Conservation (phyloP, 2,113 vertebrate species). For the Miniopterus natalensis region DNA sequence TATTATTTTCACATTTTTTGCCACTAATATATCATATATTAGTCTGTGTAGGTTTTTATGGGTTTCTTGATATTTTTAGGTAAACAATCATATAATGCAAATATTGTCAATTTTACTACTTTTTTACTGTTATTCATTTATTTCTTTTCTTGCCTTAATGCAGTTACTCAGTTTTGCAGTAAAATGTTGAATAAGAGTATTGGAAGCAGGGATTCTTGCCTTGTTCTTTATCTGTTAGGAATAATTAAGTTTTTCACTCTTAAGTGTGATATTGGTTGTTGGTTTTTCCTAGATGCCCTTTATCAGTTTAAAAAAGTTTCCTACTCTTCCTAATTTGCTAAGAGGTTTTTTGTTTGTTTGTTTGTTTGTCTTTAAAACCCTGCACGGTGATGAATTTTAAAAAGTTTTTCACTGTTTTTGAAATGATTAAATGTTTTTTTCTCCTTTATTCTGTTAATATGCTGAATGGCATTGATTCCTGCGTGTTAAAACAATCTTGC, state of each 20-base stretch:
- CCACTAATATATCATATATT: background rate
- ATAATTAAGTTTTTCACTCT: background rate
- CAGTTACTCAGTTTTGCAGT: background rate
- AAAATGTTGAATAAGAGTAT: background rate
- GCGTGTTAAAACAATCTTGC: background rate
- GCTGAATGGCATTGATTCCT: background rate
- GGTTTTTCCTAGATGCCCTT: background rate
- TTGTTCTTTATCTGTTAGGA: background rate
- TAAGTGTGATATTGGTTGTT: background rate
- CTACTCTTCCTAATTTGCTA: background rate
- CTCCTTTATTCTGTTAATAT: background rate
- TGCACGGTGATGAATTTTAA: background rate
- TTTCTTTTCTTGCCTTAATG: conserved; percentile 15
- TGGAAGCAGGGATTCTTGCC: background rate
- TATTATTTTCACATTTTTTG: background rate
- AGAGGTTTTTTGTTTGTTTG: background rate
- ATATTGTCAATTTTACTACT: background rate
- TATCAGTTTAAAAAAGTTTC: background rate
- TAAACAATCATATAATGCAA: background rate
- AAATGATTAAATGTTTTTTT: background rate
- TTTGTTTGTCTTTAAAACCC: background rate
- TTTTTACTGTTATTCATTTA: background rate
- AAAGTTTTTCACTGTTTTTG: background rate
- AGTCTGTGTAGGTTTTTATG: background rate
- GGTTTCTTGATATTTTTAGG: background rate